Conservation (phyloP, 2,888 invertebrate species). For the Mythimna lalbum region DNA sequence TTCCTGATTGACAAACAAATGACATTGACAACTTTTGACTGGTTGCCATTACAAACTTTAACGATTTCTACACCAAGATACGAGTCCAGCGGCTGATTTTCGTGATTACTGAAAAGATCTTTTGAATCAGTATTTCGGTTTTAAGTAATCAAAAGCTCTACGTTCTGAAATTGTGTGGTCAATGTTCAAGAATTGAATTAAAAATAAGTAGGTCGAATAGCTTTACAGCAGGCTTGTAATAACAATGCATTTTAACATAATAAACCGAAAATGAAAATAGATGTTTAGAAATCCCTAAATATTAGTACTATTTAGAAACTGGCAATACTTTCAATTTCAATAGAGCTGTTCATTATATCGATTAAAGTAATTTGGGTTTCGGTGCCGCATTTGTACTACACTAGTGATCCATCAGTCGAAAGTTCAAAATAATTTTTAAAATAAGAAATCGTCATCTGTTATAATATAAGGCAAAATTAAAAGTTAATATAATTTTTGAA, state of each 20-base stretch:
- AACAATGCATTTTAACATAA: no score
- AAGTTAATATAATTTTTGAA: no score
- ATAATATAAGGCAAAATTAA: no score
- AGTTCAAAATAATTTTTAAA: neutral
- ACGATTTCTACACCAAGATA: neutral
- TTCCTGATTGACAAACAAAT: conserved; percentile 39
- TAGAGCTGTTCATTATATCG: neutral
- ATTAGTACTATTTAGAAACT: neutral
- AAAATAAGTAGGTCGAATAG: neutral
- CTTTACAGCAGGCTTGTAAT: no score
- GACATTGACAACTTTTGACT: conserved; percentile 25
- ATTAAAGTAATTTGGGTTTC: neutral
- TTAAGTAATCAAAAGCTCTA: neutral
- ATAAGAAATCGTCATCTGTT: neutral
- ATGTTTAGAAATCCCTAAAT: neutral
- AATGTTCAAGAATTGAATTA: neutral
- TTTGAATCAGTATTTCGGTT: neutral
- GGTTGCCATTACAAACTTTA: conserved; percentile 21
- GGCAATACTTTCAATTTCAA: conserved; percentile 13
- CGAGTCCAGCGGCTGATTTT: neutral
- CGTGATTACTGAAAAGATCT: neutral
- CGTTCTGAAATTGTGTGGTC: neutral
- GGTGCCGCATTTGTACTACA: no score
- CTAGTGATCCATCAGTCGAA: neutral
- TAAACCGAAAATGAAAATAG: no score